Evolutionary conservation across 1,140 invertebrate genomes (phyloP), one percentile per base, ranked within the genome.

Genomic region (Tetraneura akinire): DNA sequence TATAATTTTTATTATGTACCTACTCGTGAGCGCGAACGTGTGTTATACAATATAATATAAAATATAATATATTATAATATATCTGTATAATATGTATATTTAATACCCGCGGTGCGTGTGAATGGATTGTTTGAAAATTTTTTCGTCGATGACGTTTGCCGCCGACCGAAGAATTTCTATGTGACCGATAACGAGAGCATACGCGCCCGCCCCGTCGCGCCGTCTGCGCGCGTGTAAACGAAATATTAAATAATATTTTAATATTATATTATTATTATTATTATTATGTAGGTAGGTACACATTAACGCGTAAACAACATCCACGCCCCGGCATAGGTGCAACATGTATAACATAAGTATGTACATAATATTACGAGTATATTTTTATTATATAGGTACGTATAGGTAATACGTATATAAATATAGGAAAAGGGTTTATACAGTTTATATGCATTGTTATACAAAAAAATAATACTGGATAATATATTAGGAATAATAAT

Each of bases 171-270:
- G n/a, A 68, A 68, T 68, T 45, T 21, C n/a, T 21, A 11, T 68
- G n/a, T n/a, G 64, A 68, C 64, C 64, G 64, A 45, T 68, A 68
- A 68, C 64, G 64, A 68, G 62, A 66, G 29, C 62, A 37, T 16
- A 18, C 32, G 0, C 47, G 14, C 4, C 32, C 60, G 8, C 16
- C 26, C 13, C 26, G 10, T 10, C 55, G 55, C 13, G 3, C 23
- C 21, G 21, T 57, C 55, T 16, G 21, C 13, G 32, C 32, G 3
- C 32, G 32, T 37, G 32, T 37, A 37, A 37, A 37, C 32, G 23
- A 57, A 23, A 23, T 57, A 57, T 57, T 26, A 37, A 37, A 37
- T 37, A 37, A 37, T 37, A 37, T n/a, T n/a, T n/a, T 37, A 37
- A 37, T 37, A 37, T 37, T 37, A 37, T 37, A 8, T 37, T n/a